Percentiles rank a stretch among this genome's conserved stretches.
These are phyloP conservation scores for Platyscapa corneri DNA, from an alignment of 1,140 invertebrate species.

Conservation along the genomic window DNA sequence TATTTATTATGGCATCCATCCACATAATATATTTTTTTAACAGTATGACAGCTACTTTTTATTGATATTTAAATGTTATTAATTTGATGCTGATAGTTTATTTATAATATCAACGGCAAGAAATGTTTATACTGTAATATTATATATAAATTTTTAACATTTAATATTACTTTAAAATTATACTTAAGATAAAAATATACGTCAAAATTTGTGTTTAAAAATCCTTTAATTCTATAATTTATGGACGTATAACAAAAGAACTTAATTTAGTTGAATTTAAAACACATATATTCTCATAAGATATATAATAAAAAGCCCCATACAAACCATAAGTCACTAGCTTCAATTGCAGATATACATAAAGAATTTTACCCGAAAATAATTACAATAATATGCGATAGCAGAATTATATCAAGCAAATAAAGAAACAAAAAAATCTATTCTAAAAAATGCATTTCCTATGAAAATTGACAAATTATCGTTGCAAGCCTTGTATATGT, in stretches of 20 bases:
- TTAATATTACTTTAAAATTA: too few relatives aligned
- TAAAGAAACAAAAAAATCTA: neutral
- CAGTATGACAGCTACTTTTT: neutral
- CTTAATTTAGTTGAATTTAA: too few relatives aligned
- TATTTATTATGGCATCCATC: neutral
- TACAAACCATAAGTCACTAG: neutral
- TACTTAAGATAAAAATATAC: too few relatives aligned
- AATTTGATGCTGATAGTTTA: too few relatives aligned
- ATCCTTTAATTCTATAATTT: too few relatives aligned
- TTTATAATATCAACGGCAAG: too few relatives aligned
- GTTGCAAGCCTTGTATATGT: neutral
- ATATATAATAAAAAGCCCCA: too few relatives aligned
- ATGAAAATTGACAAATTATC: conserved; percentile 20
- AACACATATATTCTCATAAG: too few relatives aligned
- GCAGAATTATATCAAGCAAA: neutral
- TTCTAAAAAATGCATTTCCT: neutral
- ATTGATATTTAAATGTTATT: neutral
- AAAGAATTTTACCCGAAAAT: neutral
- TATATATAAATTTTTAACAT: too few relatives aligned
- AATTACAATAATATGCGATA: neutral
- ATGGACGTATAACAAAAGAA: too few relatives aligned
- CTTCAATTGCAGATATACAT: neutral
- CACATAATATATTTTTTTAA: neutral
- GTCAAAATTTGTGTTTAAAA: too few relatives aligned
- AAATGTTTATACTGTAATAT: too few relatives aligned